Percentiles rank a stretch among this genome's conserved stretches.
phyloP scores from a whole-genome alignment of 2,113 vertebrate species.

The Chinchilla lanigera region DNA sequence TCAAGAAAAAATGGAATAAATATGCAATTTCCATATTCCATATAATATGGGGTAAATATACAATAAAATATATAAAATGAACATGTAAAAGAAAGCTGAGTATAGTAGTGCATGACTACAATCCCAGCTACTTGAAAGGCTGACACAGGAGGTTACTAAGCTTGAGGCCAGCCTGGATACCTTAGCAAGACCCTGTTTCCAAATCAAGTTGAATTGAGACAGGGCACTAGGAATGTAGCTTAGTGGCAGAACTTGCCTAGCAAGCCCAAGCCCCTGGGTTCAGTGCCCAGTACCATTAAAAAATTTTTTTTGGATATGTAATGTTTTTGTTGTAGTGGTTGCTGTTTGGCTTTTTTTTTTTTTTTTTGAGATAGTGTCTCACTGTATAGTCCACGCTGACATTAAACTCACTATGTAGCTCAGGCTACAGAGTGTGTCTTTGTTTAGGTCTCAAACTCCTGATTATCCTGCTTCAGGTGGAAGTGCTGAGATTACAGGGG shows the following conservation, averaged over 20 bases:
- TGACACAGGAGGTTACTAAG: background rate
- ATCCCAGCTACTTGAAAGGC: background rate
- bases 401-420: background rate
- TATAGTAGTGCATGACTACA: background rate
- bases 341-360: background rate
- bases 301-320: background rate
- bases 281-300: background rate
- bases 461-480: background rate
- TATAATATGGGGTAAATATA: background rate
- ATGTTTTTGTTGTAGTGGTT: background rate
- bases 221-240: background rate
- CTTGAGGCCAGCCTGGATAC: background rate
- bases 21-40: no score
- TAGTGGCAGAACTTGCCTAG: background rate
- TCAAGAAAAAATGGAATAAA: background rate
- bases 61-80: constrained; percentile 41
- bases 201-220: background rate
- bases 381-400: background rate
- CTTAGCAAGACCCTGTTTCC: background rate
- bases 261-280: background rate
- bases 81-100: background rate
- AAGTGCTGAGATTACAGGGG: background rate
- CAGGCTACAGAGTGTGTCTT: background rate
- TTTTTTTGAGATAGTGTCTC: background rate
- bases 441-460: background rate